Percentiles rank a stretch among this genome's conserved stretches.
phyloP scores from a whole-genome alignment of 1,140 invertebrate genomes.

The Apis dorsata region DNA sequence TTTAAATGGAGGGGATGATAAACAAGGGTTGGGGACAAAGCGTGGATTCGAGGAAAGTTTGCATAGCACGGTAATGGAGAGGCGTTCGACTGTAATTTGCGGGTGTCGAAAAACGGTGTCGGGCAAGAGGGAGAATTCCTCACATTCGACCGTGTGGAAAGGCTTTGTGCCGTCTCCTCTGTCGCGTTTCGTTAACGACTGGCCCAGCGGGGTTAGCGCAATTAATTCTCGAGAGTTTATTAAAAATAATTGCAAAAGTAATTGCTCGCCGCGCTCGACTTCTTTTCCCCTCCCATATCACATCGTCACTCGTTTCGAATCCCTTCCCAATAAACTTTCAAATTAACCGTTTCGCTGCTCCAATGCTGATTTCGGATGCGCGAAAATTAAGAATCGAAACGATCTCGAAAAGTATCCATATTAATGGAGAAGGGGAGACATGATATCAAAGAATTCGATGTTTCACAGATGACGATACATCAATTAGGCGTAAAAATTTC shows the following conservation, averaged over 20 bases:
- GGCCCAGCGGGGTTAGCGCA: constrained; percentile 21
- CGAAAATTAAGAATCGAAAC: background rate
- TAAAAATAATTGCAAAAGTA: constrained; percentile 51
- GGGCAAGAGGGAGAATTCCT: background rate
- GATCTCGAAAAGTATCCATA: constrained; percentile 6
- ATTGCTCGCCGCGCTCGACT: constrained; percentile 15
- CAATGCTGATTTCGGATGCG: background rate
- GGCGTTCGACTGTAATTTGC: constrained; percentile 18
- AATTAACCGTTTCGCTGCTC: constrained; percentile 35
- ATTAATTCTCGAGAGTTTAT: constrained; percentile 50
- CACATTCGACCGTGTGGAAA: constrained; percentile 9
- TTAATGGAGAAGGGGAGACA: background rate
- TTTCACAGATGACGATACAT: no score
- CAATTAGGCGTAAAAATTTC: no score
- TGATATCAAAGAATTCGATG: no score
- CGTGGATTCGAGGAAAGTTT: background rate
- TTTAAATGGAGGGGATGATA: no score
- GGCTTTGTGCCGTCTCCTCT: background rate
- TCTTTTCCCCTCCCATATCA: background rate
- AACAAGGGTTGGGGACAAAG: background rate
- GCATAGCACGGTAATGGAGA: background rate
- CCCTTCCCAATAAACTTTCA: background rate
- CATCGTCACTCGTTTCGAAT: background rate
- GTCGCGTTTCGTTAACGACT: constrained; percentile 6
- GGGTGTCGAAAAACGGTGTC: background rate